phyloP scores from a whole-genome alignment of 2,113 vertebrate species.

The Glaucidium brasilianum region DNA sequence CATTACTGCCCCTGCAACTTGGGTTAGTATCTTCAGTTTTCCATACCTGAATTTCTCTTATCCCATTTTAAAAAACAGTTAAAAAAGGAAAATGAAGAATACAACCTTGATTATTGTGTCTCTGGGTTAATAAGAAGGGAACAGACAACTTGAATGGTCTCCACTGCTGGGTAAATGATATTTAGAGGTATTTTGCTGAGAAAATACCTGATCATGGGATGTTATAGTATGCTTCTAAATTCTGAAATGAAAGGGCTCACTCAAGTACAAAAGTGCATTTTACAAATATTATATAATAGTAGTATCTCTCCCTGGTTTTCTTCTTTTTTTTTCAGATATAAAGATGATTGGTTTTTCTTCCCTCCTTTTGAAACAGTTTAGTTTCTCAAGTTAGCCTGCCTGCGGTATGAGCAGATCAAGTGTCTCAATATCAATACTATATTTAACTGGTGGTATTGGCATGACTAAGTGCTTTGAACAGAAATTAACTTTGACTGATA shows the following conservation, averaged over 20 bases:
- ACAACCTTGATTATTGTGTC: not conserved
- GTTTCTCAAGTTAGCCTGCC: not conserved
- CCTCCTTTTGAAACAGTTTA: not conserved
- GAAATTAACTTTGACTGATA: not conserved
- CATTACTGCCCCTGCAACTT: not conserved
- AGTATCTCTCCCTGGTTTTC: not conserved
- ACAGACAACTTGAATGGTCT: not conserved
- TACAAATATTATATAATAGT: not conserved
- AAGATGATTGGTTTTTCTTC: rapidly evolving
- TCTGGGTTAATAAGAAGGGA: not conserved
- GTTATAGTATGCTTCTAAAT: not conserved
- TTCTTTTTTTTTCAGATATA: not conserved
- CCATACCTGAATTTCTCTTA: not conserved
- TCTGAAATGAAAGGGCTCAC: not conserved
- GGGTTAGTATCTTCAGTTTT: not conserved
- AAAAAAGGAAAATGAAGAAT: not conserved
- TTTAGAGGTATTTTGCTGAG: not conserved
- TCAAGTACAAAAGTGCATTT: not conserved
- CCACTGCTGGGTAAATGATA: not conserved
- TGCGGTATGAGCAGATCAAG: not conserved
- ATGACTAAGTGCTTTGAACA: not conserved
- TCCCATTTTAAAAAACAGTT: not conserved
- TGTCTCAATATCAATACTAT: not conserved
- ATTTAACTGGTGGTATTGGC: not conserved
- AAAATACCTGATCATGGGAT: not conserved